These are phyloP conservation scores for Dermochelys coriacea DNA, from an alignment of 2,797 vertebrate genomes.

Conservation along the genomic window DNA sequence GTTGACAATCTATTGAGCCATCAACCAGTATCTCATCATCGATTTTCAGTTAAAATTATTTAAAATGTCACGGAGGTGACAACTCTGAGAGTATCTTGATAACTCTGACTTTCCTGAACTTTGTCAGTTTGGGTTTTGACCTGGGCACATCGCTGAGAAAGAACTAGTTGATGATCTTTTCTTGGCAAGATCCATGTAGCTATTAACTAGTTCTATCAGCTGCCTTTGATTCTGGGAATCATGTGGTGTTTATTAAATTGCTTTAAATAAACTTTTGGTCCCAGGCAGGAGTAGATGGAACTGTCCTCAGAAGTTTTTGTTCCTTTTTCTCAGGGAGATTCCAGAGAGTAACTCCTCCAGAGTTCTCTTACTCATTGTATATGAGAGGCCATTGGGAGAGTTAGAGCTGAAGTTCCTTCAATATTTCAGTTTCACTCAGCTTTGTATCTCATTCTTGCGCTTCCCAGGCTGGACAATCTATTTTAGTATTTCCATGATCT, in stretches of 20 bases:
- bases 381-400: neutral
- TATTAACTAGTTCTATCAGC: neutral
- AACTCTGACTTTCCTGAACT: neutral
- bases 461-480: neutral
- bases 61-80: fast-evolving
- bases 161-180: neutral
- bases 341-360: neutral
- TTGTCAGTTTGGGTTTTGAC: neutral
- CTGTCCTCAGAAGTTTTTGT: neutral
- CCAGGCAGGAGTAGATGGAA: neutral
- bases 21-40: neutral
- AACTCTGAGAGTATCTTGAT: neutral
- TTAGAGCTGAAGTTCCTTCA: neutral
- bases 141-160: neutral
- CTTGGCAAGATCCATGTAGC: neutral
- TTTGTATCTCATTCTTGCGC: neutral
- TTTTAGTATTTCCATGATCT: neutral
- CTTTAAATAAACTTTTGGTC: neutral
- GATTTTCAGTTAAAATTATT: neutral
- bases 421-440: neutral
- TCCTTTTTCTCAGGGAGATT: neutral
- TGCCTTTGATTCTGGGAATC: neutral
- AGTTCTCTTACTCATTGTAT: neutral
- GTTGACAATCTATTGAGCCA: neutral
- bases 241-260: neutral